Conservation (phyloP, 2,113 vertebrate species). For the Hydrolagus affinis region DNA sequence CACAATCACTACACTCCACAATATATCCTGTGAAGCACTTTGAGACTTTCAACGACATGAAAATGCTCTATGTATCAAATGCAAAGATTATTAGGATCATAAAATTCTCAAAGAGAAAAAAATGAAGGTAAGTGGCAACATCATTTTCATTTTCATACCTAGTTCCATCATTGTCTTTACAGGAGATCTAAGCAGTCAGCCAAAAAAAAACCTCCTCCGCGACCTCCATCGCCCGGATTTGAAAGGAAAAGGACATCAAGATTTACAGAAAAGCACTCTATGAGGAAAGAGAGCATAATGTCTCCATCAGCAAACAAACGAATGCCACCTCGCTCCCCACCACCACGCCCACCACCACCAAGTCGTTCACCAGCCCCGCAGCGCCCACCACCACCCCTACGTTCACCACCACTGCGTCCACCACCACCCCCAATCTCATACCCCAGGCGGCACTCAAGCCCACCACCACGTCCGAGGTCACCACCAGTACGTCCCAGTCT, state of each 20-base stretch:
- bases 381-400: not conserved
- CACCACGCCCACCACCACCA: not conserved
- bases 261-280: not conserved
- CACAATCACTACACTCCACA: no score
- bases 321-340: not conserved
- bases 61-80: no score
- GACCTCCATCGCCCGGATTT: not conserved
- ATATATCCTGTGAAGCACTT: no score
- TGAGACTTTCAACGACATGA: no score
- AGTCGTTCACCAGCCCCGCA: not conserved
- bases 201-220: not conserved
- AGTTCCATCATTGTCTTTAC: not conserved
- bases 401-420: not conserved
- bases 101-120: no score
- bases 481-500: no score
- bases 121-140: no score
- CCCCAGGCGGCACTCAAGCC: not conserved
- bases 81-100: no score
- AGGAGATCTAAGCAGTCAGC: not conserved
- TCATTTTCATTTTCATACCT: no score
- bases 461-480: no score
- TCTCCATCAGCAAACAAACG: no score
- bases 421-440: not conserved
- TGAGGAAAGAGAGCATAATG: not conserved
- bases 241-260: not conserved